phyloP scores from a whole-genome alignment of 1,140 invertebrate genomes.

The Aphelenchoides fujianensis region DNA sequence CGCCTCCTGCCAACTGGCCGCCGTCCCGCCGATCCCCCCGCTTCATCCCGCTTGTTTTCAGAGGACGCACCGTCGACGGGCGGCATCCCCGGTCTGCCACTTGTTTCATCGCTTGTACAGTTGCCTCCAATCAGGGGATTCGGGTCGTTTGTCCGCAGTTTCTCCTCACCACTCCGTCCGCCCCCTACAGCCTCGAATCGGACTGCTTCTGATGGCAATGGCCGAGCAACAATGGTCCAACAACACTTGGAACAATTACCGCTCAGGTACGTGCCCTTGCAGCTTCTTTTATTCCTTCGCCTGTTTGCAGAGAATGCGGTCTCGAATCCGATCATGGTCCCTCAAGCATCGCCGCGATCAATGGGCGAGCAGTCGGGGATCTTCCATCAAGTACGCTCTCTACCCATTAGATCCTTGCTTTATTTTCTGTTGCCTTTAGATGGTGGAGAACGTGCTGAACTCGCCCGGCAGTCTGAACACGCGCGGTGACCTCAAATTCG shows the following conservation, averaged over 20 bases:
- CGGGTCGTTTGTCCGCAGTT: constrained; percentile 1
- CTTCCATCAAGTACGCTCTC: too few species aligned
- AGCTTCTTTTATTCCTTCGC: neutral
- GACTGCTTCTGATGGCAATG: constrained; percentile 8
- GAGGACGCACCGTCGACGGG: neutral
- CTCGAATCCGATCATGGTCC: constrained; percentile 53
- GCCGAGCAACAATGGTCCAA: constrained; percentile 15
- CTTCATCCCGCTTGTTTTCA: neutral
- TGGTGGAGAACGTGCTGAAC: constrained; percentile 54
- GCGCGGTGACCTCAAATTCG: constrained; percentile 41
- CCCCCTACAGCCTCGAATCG: too few species aligned
- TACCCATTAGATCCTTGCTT: too few species aligned
- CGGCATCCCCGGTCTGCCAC: neutral
- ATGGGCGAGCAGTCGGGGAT: constrained; percentile 47
- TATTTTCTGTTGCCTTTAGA: too few species aligned
- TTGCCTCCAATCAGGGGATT: neutral
- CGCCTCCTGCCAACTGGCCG: constrained; percentile 4
- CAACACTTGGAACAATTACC: constrained; percentile 18
- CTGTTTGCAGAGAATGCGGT: constrained; percentile 60
- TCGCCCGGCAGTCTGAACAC: constrained; percentile 50
- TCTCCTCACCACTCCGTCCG: neutral
- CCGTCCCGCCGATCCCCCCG: neutral
- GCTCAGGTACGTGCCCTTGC: neutral
- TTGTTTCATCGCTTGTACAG: constrained; percentile 17
- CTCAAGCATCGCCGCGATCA: constrained; percentile 45